Base-by-base conservation (phyloP, 2,888 invertebrate genomes). In the Cynaeus angustus region DNA sequence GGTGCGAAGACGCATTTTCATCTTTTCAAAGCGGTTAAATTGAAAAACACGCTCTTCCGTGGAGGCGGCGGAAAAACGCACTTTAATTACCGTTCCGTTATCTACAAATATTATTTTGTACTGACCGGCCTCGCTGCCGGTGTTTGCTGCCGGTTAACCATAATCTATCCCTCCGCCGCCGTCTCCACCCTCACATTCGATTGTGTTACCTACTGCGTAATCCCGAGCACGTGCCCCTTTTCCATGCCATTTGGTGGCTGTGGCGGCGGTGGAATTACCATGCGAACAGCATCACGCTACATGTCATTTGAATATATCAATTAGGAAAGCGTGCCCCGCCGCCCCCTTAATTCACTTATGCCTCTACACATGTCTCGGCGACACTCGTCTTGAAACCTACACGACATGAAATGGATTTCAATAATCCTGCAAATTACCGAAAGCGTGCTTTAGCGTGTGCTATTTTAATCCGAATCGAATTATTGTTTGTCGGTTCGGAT, bases 241-340 rank as follows among this genome's bases (percentile, higher is more conserved):
- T 68, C 70, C 69, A 67, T 66, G 61, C 70, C 73, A 72, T 71
- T 75, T 72, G 69, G 62, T 59, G 69, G 50, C 61, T 33, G 59
- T 56, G 70, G 48, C 62, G 69, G 53, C 58, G 58, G 37, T 33
- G 59, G 50, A 65, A 77, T 78, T 78, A 74, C 72, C 74, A 78
- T 78, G 72, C 78, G 69, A 68, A 70, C 61, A 58, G 72, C 76
- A 72, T 76, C 72, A 58, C 67, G 59, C 70, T 76, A 75, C 75
- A 74, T 74, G 74, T 73, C 72, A 77, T 75, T 75, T 78, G 78
- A 78, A 78, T 78, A 78, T 77, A 78, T 78, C 77, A 78, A 78
- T 78, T 77, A 78, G 74, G 64, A 62, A 43, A 43, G 12, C 56
- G 46, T 53, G 41, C 52, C 30, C 59, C 66, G 43, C n/a, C 48